These are phyloP conservation scores for Lacerta bilineata DNA, from an alignment of 2,797 vertebrate genomes.

Conservation along the genomic window DNA sequence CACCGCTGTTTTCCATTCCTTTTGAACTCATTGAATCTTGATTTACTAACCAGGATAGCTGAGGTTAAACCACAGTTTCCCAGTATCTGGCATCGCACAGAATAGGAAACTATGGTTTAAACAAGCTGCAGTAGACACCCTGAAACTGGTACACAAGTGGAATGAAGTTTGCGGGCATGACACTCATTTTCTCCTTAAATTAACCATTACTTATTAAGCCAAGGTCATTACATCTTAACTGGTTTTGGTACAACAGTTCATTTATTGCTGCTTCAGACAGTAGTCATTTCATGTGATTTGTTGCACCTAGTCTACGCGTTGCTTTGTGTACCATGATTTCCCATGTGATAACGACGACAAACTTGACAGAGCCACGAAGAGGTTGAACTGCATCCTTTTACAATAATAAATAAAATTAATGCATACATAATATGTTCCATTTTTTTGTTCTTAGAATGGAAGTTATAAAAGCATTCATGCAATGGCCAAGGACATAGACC, in stretches of 20 bases:
- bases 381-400: background rate
- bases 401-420: background rate
- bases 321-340: background rate
- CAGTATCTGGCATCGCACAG: background rate
- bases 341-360: background rate
- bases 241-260: too few relatives aligned
- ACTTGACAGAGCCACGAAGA: background rate
- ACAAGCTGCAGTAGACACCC: background rate
- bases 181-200: background rate
- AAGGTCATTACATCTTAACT: background rate
- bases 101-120: background rate
- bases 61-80: background rate
- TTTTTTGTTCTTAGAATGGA: conserved; percentile 82
- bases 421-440: background rate
- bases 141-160: background rate
- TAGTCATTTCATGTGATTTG: background rate
- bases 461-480: conserved; percentile 92
- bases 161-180: background rate
- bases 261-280: background rate
- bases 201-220: background rate
- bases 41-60: background rate
- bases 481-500: conserved; percentile 97
- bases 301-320: background rate
- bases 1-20: background rate
- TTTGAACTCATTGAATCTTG: background rate